Evolutionary conservation across 1,140 invertebrate species (phyloP), one percentile per base, ranked within the genome.

Genomic region (Antheraea pernyi): DNA sequence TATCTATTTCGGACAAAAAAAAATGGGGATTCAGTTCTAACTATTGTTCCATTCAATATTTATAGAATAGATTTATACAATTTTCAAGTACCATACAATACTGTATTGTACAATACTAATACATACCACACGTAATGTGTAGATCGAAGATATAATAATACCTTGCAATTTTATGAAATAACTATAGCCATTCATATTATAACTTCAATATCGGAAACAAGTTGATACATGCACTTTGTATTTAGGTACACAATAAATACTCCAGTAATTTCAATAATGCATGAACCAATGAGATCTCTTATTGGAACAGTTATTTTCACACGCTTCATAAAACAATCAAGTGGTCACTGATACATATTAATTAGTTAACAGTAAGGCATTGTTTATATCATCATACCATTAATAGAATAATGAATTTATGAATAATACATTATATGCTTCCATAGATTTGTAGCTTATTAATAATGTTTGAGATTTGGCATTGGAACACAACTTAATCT

Each of bases 321-420:
- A 78, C 36, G 74, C 71, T 78, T 71, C 66, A 74, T 58, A 71
- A 66, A 72, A 58, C 77, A 78, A 72, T 71, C 61, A 71, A 37
- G 64, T 71, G 68, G 72, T 76, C 70, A 75, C 37, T 42, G 70
- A 78, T 77, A 59, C 73, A 74, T 77, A 74, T 72, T 74, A 68
- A 77, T 77, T 53, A 36, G 46, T 67, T 68, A 61, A 68, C 74
- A 71, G 71, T 71, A 68, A 64, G 36, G 66, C 61, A 36, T 39
- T 46, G 59, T 16, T n/a, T 63, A 48, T 46, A 75, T 69, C 53
- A 69, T n/a, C 58, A 68, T 69, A 62, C 62, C 59, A 62, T 76
- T 46, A 68, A 67, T 69, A 72, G 19, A 61, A 30, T 61, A 22
- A 65, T 65, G 63, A n/a, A 18, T 39, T 36, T 37, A 71, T 66